These are phyloP conservation scores for Tonatia bakeri DNA, from an alignment of 2,113 vertebrate genomes.

Conservation along the genomic window DNA sequence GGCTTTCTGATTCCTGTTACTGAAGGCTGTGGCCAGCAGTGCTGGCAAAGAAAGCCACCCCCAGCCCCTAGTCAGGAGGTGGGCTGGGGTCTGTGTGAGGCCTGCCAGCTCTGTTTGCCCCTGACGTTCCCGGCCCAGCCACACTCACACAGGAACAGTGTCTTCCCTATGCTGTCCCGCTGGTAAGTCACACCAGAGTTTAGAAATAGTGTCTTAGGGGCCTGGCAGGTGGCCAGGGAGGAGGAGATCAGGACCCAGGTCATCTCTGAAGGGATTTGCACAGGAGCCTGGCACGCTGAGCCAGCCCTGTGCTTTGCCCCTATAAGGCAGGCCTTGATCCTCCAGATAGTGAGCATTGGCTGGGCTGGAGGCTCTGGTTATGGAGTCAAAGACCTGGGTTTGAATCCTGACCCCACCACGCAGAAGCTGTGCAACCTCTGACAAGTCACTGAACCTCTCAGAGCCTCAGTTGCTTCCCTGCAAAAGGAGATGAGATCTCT, in stretches of 20 bases:
- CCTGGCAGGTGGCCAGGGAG: not conserved
- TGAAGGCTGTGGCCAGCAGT: not conserved
- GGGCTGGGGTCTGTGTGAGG: not conserved
- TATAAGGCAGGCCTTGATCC: not conserved
- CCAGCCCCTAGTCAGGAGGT: not conserved
- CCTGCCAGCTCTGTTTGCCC: not conserved
- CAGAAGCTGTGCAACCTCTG: not conserved
- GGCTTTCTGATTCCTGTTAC: not conserved
- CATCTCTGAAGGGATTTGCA: not conserved
- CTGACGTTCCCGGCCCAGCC: not conserved
- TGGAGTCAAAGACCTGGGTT: not conserved
- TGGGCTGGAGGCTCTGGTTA: not conserved
- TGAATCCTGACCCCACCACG: not conserved
- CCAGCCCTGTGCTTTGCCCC: not conserved
- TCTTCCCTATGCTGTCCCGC: not conserved
- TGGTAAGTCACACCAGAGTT: not conserved
- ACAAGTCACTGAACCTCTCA: not conserved
- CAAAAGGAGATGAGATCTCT: not conserved
- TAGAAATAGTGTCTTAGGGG: not conserved
- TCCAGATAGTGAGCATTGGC: not conserved
- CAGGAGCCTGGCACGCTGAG: not conserved
- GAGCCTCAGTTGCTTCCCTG: not conserved
- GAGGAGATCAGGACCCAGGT: not conserved
- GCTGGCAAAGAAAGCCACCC: too few species aligned
- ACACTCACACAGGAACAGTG: not conserved